These are phyloP conservation scores for Antechinus stuartii DNA, from an alignment of 2,113 vertebrate genomes.

Conservation along the genomic window DNA sequence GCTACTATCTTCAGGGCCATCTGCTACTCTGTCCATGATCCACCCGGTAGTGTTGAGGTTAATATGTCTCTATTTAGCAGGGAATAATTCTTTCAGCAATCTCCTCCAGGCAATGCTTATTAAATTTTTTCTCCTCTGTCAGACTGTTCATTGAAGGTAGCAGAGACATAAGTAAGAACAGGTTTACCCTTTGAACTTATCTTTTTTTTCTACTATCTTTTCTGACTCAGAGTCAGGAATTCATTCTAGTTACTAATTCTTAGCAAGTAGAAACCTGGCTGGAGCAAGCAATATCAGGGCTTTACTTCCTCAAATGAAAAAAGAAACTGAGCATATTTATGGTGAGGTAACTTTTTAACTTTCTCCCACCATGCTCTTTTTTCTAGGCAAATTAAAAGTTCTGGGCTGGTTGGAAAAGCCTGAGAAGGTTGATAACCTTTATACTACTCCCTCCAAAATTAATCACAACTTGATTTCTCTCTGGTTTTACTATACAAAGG, in stretches of 20 bases:
- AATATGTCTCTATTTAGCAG: background rate
- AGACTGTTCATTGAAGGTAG: background rate
- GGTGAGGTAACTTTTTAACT: background rate
- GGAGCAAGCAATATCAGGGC: background rate
- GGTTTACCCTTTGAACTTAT: background rate
- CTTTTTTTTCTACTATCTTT: background rate
- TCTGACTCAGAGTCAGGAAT: background rate
- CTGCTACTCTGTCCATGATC: background rate
- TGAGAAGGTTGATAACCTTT: background rate
- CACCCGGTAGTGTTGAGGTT: background rate
- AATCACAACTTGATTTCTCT: background rate
- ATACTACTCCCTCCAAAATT: background rate
- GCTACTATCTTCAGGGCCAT: background rate
- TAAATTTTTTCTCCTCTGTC: background rate
- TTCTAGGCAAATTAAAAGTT: background rate
- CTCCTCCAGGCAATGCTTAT: background rate
- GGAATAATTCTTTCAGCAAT: background rate
- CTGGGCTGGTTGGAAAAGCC: background rate
- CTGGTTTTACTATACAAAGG: background rate
- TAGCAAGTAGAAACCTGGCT: background rate
- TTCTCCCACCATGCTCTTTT: background rate
- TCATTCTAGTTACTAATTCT: background rate
- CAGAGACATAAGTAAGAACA: background rate
- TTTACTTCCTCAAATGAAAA: background rate
- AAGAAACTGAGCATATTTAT: background rate